Base-by-base conservation (phyloP, 2,888 invertebrate species). In the Prosapia bicincta region DNA sequence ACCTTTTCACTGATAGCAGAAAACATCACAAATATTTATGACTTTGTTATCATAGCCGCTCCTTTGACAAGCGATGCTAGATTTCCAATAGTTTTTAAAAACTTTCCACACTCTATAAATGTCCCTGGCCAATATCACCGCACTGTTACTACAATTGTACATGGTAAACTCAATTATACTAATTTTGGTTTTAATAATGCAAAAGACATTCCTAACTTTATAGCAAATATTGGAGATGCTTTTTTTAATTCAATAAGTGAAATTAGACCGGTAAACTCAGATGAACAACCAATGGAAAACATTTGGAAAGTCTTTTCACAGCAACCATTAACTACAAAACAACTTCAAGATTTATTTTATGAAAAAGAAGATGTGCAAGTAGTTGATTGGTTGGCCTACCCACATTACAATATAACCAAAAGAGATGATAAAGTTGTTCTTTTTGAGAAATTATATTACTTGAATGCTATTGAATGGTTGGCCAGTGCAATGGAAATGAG, bases 401-500 rank as follows among this genome's bases (percentile, higher is more conserved):
- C 89, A 0, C 83, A 86, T 66, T 90, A 89, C 81, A 81, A 84
- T 9, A 79, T 82, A 9, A 68, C 79, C 9, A 25, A 75, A 5
- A 78, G 85, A 69, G 69, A 76, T 13, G 72, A 73, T 9, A 69
- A 80, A 80, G 28, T 90, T 81, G 84, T 86, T 66, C 82, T 90
- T 10, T 83, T 87, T 79, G 84, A 87, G 66, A 83, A 85, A 23
- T 80, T 91, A 69, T 91, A 88, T 82, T 87, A 91, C 81, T 82
- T 89, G 0, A 91, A 90, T 84, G 88, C 88, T 5, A 88, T 91
- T 72, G 91, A 91, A 82, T 88, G 88, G 87, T 88, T 88, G 1
- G 90, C 90, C 0, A 90, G 90, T 82, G 90, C 90, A 0, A 91
- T 91, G 88, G 91, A 91, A 84, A 91, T 90, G 89, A 88, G 88